phyloP scores from a whole-genome alignment of 2,888 invertebrate genomes.

The Drosophila antonietae region DNA sequence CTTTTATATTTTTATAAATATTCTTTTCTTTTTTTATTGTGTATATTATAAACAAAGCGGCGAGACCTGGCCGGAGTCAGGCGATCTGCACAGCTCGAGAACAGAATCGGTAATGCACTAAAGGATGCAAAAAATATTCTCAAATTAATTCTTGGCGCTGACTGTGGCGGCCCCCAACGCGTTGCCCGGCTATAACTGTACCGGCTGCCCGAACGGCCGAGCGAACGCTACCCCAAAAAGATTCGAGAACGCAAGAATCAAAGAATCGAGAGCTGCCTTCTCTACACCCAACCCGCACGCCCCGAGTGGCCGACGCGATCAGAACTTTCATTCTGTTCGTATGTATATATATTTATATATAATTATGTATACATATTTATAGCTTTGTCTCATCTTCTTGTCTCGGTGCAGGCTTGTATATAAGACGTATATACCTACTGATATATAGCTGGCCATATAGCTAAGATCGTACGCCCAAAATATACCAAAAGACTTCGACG shows the following conservation, averaged over 20 bases:
- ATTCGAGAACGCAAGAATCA: constrained; percentile 35
- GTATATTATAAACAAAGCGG: constrained; percentile 58
- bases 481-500: constrained; percentile 48
- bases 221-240: constrained; percentile 38
- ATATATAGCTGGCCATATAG: constrained; percentile 56
- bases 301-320: constrained; percentile 17
- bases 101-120: constrained; percentile 85
- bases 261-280: constrained; percentile 31
- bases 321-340: constrained; percentile 65
- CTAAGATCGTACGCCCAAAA: constrained; percentile 60
- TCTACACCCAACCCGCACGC: constrained; percentile 15
- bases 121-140: constrained; percentile 85
- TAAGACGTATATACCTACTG: constrained; percentile 32
- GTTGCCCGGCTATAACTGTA: constrained; percentile 59
- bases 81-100: constrained; percentile 84
- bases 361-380: constrained; percentile 68
- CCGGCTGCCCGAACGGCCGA: constrained; percentile 36
- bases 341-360: neutral
- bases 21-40: constrained; percentile 11
- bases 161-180: constrained; percentile 43
- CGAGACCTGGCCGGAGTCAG: constrained; percentile 57
- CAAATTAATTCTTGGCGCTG: constrained; percentile 69
- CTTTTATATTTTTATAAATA: constrained; percentile 3
- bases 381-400: constrained; percentile 73
- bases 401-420: constrained; percentile 43